Percentiles rank a stretch among this genome's conserved stretches.
These are phyloP conservation scores for Ctenopoma kingsleyae DNA, from an alignment of 2,797 vertebrate species.

Conservation along the genomic window DNA sequence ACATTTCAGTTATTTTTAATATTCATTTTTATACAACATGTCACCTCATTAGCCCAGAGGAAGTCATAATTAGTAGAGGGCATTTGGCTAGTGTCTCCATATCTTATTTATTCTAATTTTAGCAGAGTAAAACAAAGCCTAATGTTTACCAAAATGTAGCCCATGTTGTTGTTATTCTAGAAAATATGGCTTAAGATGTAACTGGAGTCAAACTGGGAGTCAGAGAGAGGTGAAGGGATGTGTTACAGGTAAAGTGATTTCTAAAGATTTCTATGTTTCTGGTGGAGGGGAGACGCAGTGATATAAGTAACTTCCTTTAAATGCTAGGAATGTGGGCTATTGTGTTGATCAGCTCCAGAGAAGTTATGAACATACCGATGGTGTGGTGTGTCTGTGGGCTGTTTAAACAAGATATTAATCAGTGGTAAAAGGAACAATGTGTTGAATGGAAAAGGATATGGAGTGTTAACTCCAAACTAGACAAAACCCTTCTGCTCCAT, in stretches of 20 bases:
- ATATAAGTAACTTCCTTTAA: conserved; percentile 77
- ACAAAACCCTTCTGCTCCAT: conserved; percentile 68
- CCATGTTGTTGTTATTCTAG: conserved; percentile 45
- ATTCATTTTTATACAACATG: conserved; percentile 7
- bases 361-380: conserved; percentile 83
- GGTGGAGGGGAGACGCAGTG: conserved; percentile 70
- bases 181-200: conserved; percentile 34
- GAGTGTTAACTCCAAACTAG: conserved; percentile 75
- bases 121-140: conserved; percentile 44
- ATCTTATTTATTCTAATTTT: conserved; percentile 33
- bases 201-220: conserved; percentile 41
- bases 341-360: conserved; percentile 87
- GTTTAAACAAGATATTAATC: conserved; percentile 91
- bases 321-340: conserved; percentile 85
- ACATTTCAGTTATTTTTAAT: conserved; percentile 13
- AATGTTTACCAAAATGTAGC: conserved; percentile 15
- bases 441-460: conserved; percentile 84
- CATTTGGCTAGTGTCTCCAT: conserved; percentile 37
- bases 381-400: conserved; percentile 82
- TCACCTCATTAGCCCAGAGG: conserved; percentile 33
- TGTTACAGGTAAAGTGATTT: conserved; percentile 34
- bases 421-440: conserved; percentile 85
- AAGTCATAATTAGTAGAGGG: conserved; percentile 27
- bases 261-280: conserved; percentile 26
- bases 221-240: conserved; percentile 45